phyloP scores from a whole-genome alignment of 2,888 invertebrate species.

The Antitype chi region DNA sequence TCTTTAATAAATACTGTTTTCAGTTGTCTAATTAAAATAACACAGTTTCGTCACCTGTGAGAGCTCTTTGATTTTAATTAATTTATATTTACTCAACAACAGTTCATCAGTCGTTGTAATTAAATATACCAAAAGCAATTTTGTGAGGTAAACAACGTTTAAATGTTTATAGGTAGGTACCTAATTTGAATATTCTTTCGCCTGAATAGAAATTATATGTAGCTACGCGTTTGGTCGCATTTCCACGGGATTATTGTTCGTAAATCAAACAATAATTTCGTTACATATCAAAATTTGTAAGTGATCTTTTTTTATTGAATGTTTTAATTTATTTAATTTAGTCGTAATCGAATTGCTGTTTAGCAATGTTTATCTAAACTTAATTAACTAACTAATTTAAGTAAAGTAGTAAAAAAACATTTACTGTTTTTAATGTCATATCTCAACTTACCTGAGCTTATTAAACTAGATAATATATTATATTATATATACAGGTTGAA shows the following conservation, averaged over 20 bases:
- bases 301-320: background rate
- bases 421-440: background rate
- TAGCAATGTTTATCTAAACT: background rate
- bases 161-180: conserved; percentile 8
- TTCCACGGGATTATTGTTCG: background rate
- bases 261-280: no score
- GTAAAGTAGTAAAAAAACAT: background rate
- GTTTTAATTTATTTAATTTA: background rate
- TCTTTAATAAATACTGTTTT: background rate
- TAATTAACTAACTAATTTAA: background rate
- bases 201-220: background rate
- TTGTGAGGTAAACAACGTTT: conserved; percentile 32
- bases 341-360: background rate
- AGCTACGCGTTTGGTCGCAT: background rate
- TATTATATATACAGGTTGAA: no score
- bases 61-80: conserved; percentile 17
- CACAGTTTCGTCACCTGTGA: background rate
- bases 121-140: conserved; percentile 23
- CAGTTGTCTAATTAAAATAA: background rate
- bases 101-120: background rate
- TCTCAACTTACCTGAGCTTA: background rate
- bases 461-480: no score
- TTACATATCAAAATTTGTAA: background rate
- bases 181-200: conserved; percentile 5
- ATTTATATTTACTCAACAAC: conserved; percentile 27